Evolutionary conservation across 2,797 vertebrate species (phyloP).

Genomic region (Danio choprae): DNA sequence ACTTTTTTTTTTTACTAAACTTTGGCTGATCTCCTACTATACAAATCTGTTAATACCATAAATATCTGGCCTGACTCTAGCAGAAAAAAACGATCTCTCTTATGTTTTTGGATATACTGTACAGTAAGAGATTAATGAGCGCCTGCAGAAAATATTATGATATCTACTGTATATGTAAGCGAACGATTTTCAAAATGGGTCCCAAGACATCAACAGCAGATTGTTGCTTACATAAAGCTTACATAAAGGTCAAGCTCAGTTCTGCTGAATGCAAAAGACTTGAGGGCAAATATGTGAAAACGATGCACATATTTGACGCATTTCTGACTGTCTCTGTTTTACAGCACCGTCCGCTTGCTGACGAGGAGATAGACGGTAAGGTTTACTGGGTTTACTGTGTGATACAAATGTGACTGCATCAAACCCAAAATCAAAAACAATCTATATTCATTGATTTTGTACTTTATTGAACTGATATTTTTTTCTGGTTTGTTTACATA

Average conservation of each 20-base stretch:
- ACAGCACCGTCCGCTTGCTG: constrained; percentile 71
- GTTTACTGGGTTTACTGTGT: neutral
- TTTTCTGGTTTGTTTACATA: constrained; percentile 15
- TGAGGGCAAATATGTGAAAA: neutral
- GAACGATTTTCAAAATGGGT: neutral
- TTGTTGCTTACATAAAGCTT: neutral
- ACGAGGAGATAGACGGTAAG: constrained; percentile 79
- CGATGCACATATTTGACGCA: neutral
- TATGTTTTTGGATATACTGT: neutral
- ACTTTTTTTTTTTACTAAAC: neutral
- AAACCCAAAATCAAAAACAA: neutral
- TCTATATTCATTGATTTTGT: neutral
- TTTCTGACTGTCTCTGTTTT: constrained; percentile 51
- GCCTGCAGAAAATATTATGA: neutral
- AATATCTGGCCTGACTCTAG: neutral
- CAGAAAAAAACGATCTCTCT: neutral
- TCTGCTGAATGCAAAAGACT: neutral
- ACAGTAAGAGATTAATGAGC: neutral
- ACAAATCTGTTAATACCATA: neutral
- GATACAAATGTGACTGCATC: neutral
- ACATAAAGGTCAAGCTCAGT: neutral
- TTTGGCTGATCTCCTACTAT: neutral
- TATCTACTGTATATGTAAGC: neutral
- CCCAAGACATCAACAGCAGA: neutral
- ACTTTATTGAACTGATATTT: neutral